Base-by-base conservation (phyloP, 1,140 invertebrate genomes). In the Penaeus vannamei region DNA sequence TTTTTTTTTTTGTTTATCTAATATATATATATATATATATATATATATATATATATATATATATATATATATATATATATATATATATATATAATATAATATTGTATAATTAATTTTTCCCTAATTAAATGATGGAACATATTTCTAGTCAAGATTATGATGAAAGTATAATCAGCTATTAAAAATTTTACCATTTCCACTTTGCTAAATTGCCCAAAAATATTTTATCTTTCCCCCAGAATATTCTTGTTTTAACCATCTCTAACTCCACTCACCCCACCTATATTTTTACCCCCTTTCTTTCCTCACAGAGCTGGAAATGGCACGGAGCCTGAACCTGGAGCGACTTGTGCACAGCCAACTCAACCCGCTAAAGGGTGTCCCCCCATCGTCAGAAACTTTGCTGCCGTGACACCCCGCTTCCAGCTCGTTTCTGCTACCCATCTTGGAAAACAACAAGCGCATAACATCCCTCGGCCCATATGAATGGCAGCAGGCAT, bases 391-490 rank as follows among this genome's bases (percentile, higher is more conserved):
- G 95, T 96, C 0, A 95, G 96, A 91, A 96, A 96, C 36, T 99
- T 99, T 93, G 96, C 97, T 2, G 95, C 95, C 0, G 95, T 98
- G 10, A 96, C 97, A 1, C 95, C 96, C 91, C 95, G 95, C n/a
- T 96, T 98, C 93, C 98, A 98, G 92, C 94, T 99, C 76, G 97
- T 96, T 8, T 98, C 93, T 99, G 98, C 93, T 96, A 98, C 93
- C 97, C 1, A 94, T 98, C 76, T 96, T 99, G 62, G 97, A 98
- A 92, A 95, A 96, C 89, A 99, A 99, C 93, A 94, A 95, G 62
- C 90, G 90, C 23, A 53, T 90, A 69, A 87, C n/a, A 86, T 90
- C 62, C 90, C 10, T 62, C 84, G 23, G 62, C 88, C 42, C 26
- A 46, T 5, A 26, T 76, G 12, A 62, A 72, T 19, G 91, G 76